Evolutionary conservation across 2,113 vertebrate genomes (phyloP).

Genomic region (Ceyx melanurus): DNA sequence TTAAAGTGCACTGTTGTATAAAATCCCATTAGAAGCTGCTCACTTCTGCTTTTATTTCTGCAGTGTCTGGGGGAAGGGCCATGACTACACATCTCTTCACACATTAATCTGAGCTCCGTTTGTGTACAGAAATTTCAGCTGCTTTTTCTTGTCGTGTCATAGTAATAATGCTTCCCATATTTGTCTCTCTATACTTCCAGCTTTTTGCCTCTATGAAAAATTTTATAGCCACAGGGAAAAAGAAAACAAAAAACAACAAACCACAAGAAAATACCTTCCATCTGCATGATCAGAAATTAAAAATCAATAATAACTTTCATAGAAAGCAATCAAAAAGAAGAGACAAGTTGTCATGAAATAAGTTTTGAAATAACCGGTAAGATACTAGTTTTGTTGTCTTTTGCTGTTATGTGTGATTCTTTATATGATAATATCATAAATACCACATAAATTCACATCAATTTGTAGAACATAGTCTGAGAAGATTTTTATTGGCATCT

Average conservation of each 20-base stretch:
- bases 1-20: not conserved
- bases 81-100: not conserved
- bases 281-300: not conserved
- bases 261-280: not conserved
- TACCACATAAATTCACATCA: not conserved
- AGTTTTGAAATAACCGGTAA: not conserved
- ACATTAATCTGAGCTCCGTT: not conserved
- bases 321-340: not conserved
- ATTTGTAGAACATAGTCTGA: not conserved
- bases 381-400: not conserved
- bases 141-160: not conserved
- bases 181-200: not conserved
- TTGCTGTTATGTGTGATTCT: not conserved
- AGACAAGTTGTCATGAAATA: not conserved
- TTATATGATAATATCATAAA: not conserved
- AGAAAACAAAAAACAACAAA: not conserved
- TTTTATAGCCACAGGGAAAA: too few relatives aligned
- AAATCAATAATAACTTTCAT: not conserved
- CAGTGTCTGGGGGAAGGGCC: not conserved
- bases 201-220: not conserved
- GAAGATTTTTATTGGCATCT: not conserved
- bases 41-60: not conserved
- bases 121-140: not conserved
- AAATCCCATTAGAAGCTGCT: not conserved
- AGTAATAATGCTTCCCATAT: not conserved